Conservation (phyloP, 2,888 invertebrate genomes). For the Arrhopalites spinosus region DNA sequence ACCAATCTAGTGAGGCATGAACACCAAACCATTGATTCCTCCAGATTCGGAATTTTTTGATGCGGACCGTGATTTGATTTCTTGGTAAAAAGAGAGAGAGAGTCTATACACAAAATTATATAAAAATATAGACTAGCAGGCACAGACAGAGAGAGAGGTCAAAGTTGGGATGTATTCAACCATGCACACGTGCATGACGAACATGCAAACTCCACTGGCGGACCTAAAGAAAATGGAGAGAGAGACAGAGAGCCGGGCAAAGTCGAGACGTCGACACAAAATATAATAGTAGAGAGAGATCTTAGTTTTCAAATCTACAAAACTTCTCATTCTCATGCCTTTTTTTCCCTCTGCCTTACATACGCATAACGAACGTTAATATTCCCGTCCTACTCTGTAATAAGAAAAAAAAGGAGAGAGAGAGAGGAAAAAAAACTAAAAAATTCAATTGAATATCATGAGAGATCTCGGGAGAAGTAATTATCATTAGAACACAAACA, state of each 20-base stretch:
- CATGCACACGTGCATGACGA: constrained; percentile 22
- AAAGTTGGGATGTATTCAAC: constrained; percentile 29
- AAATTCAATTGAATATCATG: constrained; percentile 47
- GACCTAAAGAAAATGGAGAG: not conserved
- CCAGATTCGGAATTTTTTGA: constrained; percentile 4
- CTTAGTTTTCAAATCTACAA: constrained; percentile 21
- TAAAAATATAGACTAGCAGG: not conserved
- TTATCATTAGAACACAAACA: constrained; percentile 52
- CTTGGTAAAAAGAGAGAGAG: not conserved
- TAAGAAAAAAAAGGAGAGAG: constrained; percentile 16
- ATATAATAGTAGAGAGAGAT: constrained; percentile 15
- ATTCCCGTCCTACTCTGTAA: not conserved
- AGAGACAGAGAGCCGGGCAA: constrained; percentile 8
- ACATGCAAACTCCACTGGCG: not conserved
- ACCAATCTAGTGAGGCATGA: constrained; percentile 24
- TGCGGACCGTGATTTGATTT: constrained; percentile 12
- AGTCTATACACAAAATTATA: not conserved
- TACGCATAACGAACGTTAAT: constrained; percentile 13
- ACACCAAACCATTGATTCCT: constrained; percentile 10
- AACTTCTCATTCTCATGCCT: constrained; percentile 10
- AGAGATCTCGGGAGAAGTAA: constrained; percentile 48
- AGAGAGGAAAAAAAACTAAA: constrained; percentile 35
- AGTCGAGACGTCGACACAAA: constrained; percentile 1
- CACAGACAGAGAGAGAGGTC: constrained; percentile 20
- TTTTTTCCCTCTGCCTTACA: not conserved